A percentile compares a stretch with the other conserved stretches of the same genome.
phyloP scores from a whole-genome alignment of 2,797 vertebrate species.

The Sebastes oblongus region DNA sequence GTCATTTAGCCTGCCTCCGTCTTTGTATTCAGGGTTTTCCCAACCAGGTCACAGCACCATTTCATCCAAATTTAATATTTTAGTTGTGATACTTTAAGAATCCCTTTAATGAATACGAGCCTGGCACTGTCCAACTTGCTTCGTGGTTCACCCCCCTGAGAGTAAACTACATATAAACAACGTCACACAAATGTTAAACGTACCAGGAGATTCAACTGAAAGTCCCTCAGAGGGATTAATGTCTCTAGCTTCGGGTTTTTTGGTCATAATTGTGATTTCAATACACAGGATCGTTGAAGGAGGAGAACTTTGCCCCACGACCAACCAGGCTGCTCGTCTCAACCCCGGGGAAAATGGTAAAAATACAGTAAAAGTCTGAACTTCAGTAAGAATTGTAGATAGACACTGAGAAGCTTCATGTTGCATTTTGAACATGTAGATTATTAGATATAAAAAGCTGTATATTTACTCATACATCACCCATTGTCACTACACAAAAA shows the following conservation, averaged over 20 bases:
- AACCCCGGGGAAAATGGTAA: conserved; percentile 38
- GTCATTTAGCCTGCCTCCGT: not conserved
- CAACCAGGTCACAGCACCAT: not conserved
- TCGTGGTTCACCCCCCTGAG: too few relatives aligned
- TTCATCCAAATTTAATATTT: not conserved
- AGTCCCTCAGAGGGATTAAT: not conserved
- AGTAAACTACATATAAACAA: not conserved
- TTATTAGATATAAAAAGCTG: not conserved
- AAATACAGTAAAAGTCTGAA: not conserved
- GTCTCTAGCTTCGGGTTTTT: not conserved
- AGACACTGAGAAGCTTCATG: not conserved
- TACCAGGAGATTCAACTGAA: not conserved
- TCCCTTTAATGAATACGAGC: too few relatives aligned
- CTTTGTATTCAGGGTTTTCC: not conserved
- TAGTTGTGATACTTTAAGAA: not conserved
- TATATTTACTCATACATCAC: not conserved
- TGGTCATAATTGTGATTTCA: not conserved
- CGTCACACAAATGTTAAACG: not conserved
- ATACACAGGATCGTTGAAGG: conserved; percentile 25
- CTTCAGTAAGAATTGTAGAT: not conserved
- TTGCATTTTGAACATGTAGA: too few relatives aligned
- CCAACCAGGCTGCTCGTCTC: not conserved
- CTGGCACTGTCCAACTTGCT: too few relatives aligned
- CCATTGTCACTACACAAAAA: too few relatives aligned
- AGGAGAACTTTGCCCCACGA: not conserved